These are phyloP conservation scores for Lochmaea crataegi DNA, from an alignment of 2,888 invertebrate species.

Conservation along the genomic window DNA sequence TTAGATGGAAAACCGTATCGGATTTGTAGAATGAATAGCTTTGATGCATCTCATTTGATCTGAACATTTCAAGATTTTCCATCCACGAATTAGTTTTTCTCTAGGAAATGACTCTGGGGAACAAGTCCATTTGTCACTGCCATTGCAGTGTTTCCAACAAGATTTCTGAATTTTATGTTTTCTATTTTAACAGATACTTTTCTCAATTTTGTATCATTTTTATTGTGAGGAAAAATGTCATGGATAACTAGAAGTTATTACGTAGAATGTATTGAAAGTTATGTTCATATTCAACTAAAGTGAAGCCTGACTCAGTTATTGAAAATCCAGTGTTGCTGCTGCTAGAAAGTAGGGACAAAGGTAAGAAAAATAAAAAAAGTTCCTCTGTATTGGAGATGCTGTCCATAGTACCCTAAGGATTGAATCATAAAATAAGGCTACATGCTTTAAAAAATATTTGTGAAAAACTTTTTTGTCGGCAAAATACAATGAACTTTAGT, in stretches of 20 bases:
- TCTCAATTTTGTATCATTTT: slow-evolving; percentile 6
- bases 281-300: no score
- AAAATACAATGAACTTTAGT: no score
- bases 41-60: slow-evolving; percentile 20
- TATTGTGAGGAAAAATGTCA: slow-evolving; percentile 1
- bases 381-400: no score
- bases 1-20: slow-evolving; percentile 7
- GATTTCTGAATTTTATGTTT: slow-evolving; percentile 7
- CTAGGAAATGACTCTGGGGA: slow-evolving; percentile 14
- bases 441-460: no score
- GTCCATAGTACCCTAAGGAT: no score
- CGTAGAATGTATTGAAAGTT: no score
- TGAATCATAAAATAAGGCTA: no score
- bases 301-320: no score
- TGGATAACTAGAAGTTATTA: background rate
- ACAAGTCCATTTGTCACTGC: slow-evolving; percentile 16
- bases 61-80: slow-evolving; percentile 14
- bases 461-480: no score
- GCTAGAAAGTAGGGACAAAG: no score
- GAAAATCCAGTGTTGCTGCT: no score
- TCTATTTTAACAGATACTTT: slow-evolving; percentile 7
- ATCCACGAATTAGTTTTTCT: slow-evolving; percentile 18
- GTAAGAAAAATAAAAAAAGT: no score
- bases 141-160: slow-evolving; percentile 10
- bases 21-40: slow-evolving; percentile 10